Evolutionary conservation across 2,797 vertebrate genomes (phyloP).

Genomic region (Limosa lapponica): DNA sequence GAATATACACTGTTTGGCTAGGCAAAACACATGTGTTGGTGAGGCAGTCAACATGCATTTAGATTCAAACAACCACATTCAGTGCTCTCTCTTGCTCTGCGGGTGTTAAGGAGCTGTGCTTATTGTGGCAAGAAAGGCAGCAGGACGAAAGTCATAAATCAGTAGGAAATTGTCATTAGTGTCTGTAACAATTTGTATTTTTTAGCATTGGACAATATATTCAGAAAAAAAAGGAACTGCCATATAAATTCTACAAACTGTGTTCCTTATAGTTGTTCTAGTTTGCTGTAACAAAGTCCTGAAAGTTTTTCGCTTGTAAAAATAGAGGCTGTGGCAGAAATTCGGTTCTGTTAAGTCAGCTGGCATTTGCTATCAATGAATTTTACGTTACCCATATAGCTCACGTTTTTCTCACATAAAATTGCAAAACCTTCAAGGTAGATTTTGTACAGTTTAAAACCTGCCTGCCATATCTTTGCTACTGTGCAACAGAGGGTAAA

Average conservation of each 20-base stretch:
- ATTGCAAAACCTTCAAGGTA: not conserved
- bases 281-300: not conserved
- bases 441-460: not conserved
- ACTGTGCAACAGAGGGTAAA: not conserved
- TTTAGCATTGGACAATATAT: not conserved
- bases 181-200: not conserved
- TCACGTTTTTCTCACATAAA: not conserved
- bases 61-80: not conserved
- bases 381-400: not conserved
- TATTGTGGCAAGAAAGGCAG: not conserved
- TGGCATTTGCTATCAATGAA: not conserved
- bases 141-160: slow-evolving; percentile 17
- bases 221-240: not conserved
- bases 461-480: not conserved
- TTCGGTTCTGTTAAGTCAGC: not conserved
- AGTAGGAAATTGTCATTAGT: slow-evolving; percentile 4
- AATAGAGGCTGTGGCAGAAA: not conserved
- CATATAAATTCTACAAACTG: not conserved
- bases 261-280: not conserved
- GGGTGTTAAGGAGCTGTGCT: not conserved
- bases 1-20: not conserved
- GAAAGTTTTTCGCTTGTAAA: not conserved
- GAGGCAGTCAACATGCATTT: not conserved
- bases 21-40: not conserved
- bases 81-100: not conserved